phyloP scores from a whole-genome alignment of 2,797 vertebrate genomes.

The Malurus leucopterus region DNA sequence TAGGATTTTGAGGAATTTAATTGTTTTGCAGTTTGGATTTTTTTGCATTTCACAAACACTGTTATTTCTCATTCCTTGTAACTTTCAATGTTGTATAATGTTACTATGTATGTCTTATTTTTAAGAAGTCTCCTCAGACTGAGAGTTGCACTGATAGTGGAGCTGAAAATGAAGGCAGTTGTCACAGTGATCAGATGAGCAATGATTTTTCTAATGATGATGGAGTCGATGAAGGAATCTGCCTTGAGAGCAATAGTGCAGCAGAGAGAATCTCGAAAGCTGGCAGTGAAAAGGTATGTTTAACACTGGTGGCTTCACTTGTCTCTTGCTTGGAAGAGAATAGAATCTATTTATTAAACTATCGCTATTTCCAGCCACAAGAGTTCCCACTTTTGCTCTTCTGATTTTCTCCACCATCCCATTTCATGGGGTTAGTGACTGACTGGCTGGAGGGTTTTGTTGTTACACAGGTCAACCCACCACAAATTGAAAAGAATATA shows the following conservation, averaged over 20 bases:
- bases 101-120: conserved; percentile 34
- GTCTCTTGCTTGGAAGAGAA: neutral
- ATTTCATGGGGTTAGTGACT: neutral
- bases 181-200: conserved; percentile 99
- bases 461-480: neutral
- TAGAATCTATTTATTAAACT: neutral
- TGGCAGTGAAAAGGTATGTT: conserved; percentile 83
- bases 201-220: conserved; percentile 98
- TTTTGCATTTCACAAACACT: neutral
- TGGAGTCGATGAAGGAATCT: conserved; percentile 96
- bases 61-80: neutral
- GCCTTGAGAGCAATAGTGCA: conserved; percentile 88
- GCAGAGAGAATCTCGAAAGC: conserved; percentile 90
- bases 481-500: neutral
- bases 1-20: neutral
- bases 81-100: neutral
- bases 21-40: neutral
- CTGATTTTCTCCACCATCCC: neutral
- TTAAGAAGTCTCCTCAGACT: conserved; percentile 96
- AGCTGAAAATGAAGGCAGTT: conserved; percentile 98
- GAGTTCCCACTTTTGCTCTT: neutral
- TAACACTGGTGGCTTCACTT: neutral
- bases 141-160: conserved; percentile 98
- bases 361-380: neutral
- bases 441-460: neutral